These are phyloP conservation scores for Patella ulyssiponensis DNA, from an alignment of 2,888 invertebrate species.

Conservation along the genomic window DNA sequence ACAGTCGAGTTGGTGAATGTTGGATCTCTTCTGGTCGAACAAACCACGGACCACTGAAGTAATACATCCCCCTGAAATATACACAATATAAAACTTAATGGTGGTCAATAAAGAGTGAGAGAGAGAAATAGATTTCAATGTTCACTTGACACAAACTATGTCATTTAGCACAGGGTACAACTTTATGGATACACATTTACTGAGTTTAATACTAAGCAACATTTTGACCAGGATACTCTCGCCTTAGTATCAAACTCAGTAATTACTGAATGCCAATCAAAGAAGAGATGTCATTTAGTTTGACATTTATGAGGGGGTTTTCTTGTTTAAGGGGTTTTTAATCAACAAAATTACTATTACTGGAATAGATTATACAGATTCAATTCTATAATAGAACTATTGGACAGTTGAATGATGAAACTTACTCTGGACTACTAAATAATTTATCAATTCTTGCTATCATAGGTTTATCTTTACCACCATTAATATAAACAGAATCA, in stretches of 20 bases:
- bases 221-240: not conserved
- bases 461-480: slow-evolving; percentile 87
- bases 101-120: not conserved
- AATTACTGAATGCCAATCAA: too few species aligned
- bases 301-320: too few species aligned
- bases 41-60: slow-evolving; percentile 94
- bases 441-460: slow-evolving; percentile 94
- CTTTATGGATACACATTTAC: too few species aligned
- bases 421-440: slow-evolving; percentile 81
- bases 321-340: too few species aligned
- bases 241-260: not conserved
- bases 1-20: slow-evolving; percentile 79
- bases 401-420: too few species aligned
- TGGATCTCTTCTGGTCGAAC: slow-evolving; percentile 90
- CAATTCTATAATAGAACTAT: too few species aligned
- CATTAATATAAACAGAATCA: slow-evolving; percentile 94
- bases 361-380: too few species aligned
- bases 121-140: not conserved
- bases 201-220: too few species aligned
- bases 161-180: too few species aligned
- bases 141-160: too few species aligned
- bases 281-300: too few species aligned
- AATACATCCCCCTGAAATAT: slow-evolving; percentile 84
- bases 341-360: too few species aligned
- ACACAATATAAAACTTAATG: not conserved